Conservation (phyloP, 2,888 invertebrate species). For the Nomada fucata region DNA sequence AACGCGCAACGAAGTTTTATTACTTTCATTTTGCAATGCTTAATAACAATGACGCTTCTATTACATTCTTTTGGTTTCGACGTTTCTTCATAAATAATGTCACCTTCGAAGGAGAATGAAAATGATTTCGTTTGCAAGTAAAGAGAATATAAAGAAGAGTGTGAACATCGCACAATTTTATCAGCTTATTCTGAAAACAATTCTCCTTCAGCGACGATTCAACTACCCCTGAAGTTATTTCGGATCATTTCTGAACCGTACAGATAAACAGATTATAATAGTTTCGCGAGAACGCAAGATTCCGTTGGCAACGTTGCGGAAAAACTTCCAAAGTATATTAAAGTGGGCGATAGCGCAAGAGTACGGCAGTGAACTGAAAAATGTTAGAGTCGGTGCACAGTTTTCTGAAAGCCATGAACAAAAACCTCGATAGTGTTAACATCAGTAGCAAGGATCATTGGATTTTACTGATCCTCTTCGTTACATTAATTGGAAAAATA, state of each 20-base stretch:
- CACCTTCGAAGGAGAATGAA: neutral
- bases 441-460: neutral
- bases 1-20: neutral
- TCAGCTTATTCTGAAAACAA: neutral
- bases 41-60: neutral
- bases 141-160: neutral
- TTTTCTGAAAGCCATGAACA: neutral
- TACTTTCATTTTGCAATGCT: neutral
- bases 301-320: slow-evolving; percentile 25
- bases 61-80: neutral
- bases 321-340: slow-evolving; percentile 43
- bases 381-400: slow-evolving; percentile 9
- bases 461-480: neutral
- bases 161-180: neutral
- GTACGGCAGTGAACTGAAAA: slow-evolving; percentile 29
- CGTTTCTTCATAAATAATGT: neutral
- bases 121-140: neutral
- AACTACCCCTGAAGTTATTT: neutral
- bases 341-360: slow-evolving; percentile 31
- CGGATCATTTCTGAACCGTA: slow-evolving; percentile 21
- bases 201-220: slow-evolving; percentile 1
- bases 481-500: neutral
- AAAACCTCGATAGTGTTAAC: neutral
- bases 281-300: slow-evolving; percentile 31
- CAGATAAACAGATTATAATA: slow-evolving; percentile 40